Evolutionary conservation across 1,140 invertebrate genomes (phyloP), one percentile per base, ranked within the genome.

Genomic region (Drosophila pruinosa): DNA sequence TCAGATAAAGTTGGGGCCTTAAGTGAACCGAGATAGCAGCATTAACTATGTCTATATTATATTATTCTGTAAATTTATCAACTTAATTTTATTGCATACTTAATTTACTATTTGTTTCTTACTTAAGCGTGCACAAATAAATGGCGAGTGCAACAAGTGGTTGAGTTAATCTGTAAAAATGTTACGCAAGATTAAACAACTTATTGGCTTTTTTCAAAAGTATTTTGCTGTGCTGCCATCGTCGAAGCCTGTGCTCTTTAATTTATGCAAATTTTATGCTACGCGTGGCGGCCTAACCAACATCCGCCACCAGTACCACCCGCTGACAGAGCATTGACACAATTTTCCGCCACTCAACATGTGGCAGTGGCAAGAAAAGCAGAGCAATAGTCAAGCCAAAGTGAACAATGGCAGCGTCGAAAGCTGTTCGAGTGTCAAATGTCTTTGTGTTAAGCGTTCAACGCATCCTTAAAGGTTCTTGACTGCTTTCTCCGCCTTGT

Each of bases 191-290:
- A 77, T 86, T 77, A 81, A 81, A 81, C 65, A 88, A 85, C 69
- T 80, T 86, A 85, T 86, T 77, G 73, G 22, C 56, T 41, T 59
- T 64, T 39, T 31, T 48, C 31, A 12, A 21, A 47, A 47, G 62
- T 38, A 61, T 58, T 61, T 52, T 63, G 4, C 17, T 52, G 24
- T 15, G 61, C 53, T 72, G 74, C 50, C 71, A 45, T 36, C 19
- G 71, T 67, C 78, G 65, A n/a, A 68, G 53, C 63, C 39, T 59
- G 75, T 62, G 43, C 50, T 68, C 62, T 70, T 86, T 88, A 86
- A 86, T 86, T 78, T 86, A 86, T 86, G 81, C 56, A 86, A 86
- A 86, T 86, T 81, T 86, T 67, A 86, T 86, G 81, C 77, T 81
- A 78, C 81, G 81, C 81, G 77, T 86, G 81, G 73, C 74, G 21